phyloP scores from a whole-genome alignment of 2,888 invertebrate genomes.

The Hypomecis punctinalis region DNA sequence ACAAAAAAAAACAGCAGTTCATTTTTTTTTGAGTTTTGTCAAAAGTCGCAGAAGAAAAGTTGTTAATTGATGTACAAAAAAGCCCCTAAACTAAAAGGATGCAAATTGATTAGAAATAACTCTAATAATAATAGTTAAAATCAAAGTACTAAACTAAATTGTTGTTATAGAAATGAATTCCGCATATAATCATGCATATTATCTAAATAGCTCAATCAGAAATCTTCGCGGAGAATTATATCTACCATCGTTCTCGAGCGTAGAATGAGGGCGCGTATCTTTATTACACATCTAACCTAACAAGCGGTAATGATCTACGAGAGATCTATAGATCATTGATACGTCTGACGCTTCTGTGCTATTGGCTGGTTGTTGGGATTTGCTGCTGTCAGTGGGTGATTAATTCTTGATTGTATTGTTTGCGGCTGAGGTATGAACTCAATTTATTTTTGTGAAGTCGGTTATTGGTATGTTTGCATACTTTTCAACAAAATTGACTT shows the following conservation, averaged over 20 bases:
- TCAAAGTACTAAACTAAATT: too few relatives aligned
- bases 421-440: not conserved
- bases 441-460: not conserved
- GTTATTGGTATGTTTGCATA: not conserved
- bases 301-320: conserved; percentile 43
- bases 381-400: conserved; percentile 29
- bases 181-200: conserved; percentile 12
- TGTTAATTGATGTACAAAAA: too few relatives aligned
- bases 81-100: too few relatives aligned
- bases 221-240: conserved; percentile 32
- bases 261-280: conserved; percentile 39
- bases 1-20: too few relatives aligned
- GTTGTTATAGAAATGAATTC: too few relatives aligned
- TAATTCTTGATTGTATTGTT: conserved; percentile 17
- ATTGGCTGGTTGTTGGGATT: conserved; percentile 22
- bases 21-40: too few relatives aligned
- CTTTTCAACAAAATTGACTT: not conserved
- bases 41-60: too few relatives aligned
- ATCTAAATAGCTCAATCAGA: conserved; percentile 35
- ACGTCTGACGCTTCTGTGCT: conserved; percentile 35
- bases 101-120: too few relatives aligned
- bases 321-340: conserved; percentile 43
- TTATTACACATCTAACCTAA: conserved; percentile 47
- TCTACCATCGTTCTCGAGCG: conserved; percentile 36
- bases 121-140: too few relatives aligned